Conservation (phyloP, 2,888 invertebrate species). For the Lottia scabra region DNA sequence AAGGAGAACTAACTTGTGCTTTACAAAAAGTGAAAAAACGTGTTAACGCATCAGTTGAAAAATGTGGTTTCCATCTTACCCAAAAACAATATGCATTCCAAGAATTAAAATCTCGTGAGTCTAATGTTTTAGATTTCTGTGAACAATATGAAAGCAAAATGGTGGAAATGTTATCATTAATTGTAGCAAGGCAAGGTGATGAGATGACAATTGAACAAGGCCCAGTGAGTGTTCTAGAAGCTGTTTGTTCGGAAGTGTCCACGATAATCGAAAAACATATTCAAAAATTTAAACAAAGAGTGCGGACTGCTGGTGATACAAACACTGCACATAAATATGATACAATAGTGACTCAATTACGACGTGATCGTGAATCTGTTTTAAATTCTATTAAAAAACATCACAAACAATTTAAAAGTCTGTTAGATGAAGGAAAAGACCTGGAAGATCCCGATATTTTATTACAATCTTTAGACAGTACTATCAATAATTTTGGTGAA, state of each 20-base stretch:
- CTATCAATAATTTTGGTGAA: conserved; percentile 42
- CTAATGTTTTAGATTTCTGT: conserved; percentile 41
- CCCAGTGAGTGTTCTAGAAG: conserved; percentile 38
- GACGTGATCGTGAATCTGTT: conserved; percentile 27
- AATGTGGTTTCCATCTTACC: conserved; percentile 28
- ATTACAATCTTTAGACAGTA: conserved; percentile 35
- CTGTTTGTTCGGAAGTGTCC: conserved; percentile 39
- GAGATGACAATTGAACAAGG: conserved; percentile 40
- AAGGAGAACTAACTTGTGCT: conserved; percentile 62
- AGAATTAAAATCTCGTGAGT: conserved; percentile 43
- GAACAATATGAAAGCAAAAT: conserved; percentile 42
- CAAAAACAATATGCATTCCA: conserved; percentile 38
- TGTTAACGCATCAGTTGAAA: conserved; percentile 60
- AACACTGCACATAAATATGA: conserved; percentile 36
- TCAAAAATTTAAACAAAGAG: conserved; percentile 36
- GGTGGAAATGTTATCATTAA: conserved; percentile 32
- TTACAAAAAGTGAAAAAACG: conserved; percentile 75
- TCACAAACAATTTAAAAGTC: conserved; percentile 26
- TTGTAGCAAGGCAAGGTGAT: conserved; percentile 37
- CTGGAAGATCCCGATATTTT: conserved; percentile 30
- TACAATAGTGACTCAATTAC: conserved; percentile 32
- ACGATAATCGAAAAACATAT: conserved; percentile 41
- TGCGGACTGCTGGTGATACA: conserved; percentile 29
- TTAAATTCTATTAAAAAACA: conserved; percentile 26
- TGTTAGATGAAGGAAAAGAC: conserved; percentile 20